phyloP scores from a whole-genome alignment of 1,140 invertebrate genomes.

The Drosophila orena region DNA sequence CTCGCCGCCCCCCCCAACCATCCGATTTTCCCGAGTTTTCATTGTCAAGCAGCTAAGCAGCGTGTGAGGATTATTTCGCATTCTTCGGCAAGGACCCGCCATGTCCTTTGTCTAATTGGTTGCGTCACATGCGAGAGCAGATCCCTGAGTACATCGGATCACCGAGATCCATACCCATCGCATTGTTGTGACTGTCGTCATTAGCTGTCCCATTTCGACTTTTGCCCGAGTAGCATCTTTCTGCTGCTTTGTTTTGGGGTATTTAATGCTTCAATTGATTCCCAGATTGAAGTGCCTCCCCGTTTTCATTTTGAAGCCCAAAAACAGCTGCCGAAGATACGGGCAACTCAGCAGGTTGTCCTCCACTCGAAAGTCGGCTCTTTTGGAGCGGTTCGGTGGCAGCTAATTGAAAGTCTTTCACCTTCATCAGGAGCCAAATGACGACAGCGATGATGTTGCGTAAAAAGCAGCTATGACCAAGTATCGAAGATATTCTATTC shows the following conservation, averaged over 20 bases:
- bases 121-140: conserved; percentile 64
- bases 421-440: conserved; percentile 24
- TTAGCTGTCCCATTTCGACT: conserved; percentile 49
- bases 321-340: conserved; percentile 41
- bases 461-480: conserved; percentile 9
- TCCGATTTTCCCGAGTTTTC: conserved; percentile 31
- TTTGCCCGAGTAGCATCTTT: conserved; percentile 35
- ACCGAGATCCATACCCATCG: not conserved
- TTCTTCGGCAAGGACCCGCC: conserved; percentile 57
- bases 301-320: conserved; percentile 31
- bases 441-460: conserved; percentile 12
- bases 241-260: conserved; percentile 61
- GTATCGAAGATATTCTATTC: too few relatives aligned
- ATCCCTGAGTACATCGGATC: conserved; percentile 13
- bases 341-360: conserved; percentile 12
- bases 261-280: conserved; percentile 82
- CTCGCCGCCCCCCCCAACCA: not conserved
- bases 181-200: conserved; percentile 60
- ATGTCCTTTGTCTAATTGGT: conserved; percentile 77
- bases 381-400: conserved; percentile 27
- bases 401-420: conserved; percentile 52
- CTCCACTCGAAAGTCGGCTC: conserved; percentile 13
- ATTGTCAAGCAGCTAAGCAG: conserved; percentile 72
- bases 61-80: conserved; percentile 76
- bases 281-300: conserved; percentile 65